Evolutionary conservation across 2,797 vertebrate species (phyloP).

Genomic region (Hemibagrus guttatus): DNA sequence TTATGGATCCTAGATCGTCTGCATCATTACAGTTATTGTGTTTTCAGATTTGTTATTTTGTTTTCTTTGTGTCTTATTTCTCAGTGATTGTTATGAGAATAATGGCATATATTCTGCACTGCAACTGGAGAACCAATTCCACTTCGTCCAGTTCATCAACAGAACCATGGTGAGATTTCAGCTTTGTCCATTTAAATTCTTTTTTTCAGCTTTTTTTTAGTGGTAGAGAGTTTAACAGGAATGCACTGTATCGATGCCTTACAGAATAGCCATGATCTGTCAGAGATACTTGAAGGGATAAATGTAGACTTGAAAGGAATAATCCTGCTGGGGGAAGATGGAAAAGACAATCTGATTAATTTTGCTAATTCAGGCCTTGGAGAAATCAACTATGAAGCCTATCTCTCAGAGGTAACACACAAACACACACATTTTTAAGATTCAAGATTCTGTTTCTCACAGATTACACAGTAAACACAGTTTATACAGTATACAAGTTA

Average conservation of each 20-base stretch:
- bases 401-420: conserved; percentile 81
- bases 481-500: too few species aligned
- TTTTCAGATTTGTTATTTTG: too few species aligned
- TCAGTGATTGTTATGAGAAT: conserved; percentile 88
- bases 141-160: conserved; percentile 84
- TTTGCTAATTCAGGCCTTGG: conserved; percentile 84
- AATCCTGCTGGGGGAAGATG: conserved; percentile 80
- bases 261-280: conserved; percentile 84
- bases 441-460: too few species aligned
- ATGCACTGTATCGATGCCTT: conserved; percentile 32
- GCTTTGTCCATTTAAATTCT: not conserved
- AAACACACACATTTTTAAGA: not conserved
- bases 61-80: not conserved
- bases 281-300: conserved; percentile 78
- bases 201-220: not conserved
- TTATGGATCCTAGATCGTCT: too few species aligned
- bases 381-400: conserved; percentile 78
- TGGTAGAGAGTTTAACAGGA: not conserved
- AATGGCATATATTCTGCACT: conserved; percentile 89
- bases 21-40: too few species aligned
- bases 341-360: conserved; percentile 82
- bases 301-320: conserved; percentile 80
- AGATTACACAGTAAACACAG: too few species aligned
- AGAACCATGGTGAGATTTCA: conserved; percentile 78
- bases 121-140: conserved; percentile 86